A percentile compares a stretch with the other conserved stretches of the same genome.
Evolutionary conservation across 2,888 invertebrate genomes (phyloP).

Genomic region (Habroteleia sp.): DNA sequence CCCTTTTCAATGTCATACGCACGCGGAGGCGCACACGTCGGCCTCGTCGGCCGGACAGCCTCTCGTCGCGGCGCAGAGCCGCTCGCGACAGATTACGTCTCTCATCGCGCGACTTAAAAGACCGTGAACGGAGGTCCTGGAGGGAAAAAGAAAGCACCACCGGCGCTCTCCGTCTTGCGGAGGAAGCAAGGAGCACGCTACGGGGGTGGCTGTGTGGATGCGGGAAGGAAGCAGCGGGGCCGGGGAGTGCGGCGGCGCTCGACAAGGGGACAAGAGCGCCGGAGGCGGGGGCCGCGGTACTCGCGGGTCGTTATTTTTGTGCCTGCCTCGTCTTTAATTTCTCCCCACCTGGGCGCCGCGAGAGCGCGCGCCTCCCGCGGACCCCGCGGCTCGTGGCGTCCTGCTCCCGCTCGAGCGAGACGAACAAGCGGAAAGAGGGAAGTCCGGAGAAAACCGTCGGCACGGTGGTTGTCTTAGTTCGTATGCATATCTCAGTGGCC

Average conservation of each 20-base stretch:
- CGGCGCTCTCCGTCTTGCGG: constrained; percentile 11
- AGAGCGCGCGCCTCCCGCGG: constrained; percentile 38
- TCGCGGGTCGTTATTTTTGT: constrained; percentile 79
- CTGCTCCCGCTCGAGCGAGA: constrained; percentile 61
- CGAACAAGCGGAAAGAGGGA: constrained; percentile 67
- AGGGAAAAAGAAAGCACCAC: constrained; percentile 48
- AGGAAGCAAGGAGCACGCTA: constrained; percentile 45
- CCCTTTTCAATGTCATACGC: constrained; percentile 57
- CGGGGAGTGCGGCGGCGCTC: constrained; percentile 45
- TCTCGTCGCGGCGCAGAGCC: constrained; percentile 5
- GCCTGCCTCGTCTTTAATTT: constrained; percentile 81
- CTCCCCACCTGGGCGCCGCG: constrained; percentile 59
- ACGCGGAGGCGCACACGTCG: constrained; percentile 29
- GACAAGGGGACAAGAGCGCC: constrained; percentile 46
- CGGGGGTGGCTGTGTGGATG: constrained; percentile 45
- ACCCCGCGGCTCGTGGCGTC: constrained; percentile 52
- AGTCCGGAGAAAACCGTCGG: constrained; percentile 64
- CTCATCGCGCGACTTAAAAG: constrained; percentile 64
- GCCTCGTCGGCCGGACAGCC: constrained; percentile 45
- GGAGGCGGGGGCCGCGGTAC: constrained; percentile 51
- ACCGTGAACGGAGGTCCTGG: constrained; percentile 58
- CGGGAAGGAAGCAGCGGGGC: constrained; percentile 37
- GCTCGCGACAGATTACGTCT: constrained; percentile 67
- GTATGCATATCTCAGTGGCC: constrained; percentile 81
- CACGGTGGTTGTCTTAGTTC: constrained; percentile 79